phyloP scores from a whole-genome alignment of 2,888 invertebrate genomes.

The Cynaeus angustus region DNA sequence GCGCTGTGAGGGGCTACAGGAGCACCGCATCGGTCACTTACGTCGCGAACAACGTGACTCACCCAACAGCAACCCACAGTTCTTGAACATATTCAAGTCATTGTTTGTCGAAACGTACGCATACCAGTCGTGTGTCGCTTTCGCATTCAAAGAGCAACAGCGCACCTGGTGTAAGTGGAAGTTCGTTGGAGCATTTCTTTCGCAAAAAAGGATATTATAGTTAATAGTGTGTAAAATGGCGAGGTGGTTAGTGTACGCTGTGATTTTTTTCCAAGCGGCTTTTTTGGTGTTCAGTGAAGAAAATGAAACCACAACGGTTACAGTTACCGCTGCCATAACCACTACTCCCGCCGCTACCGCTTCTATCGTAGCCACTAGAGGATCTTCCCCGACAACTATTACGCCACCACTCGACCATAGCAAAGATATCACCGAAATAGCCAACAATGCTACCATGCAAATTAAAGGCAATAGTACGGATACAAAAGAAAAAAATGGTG shows the following conservation, averaged over 20 bases:
- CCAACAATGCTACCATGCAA: neutral
- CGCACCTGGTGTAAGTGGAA: constrained; percentile 18
- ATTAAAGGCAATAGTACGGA: constrained; percentile 1
- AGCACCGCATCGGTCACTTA: constrained; percentile 18
- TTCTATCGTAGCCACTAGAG: constrained; percentile 15
- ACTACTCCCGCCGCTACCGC: neutral
- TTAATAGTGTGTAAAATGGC: constrained; percentile 24
- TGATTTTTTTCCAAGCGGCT: constrained; percentile 24
- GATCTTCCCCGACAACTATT: neutral
- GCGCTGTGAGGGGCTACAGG: constrained; percentile 4
- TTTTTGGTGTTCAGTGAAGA: constrained; percentile 28
- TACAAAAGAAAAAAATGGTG: constrained; percentile 18
- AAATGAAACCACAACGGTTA: constrained; percentile 10
- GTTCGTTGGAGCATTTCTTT: constrained; percentile 9
- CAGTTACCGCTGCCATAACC: neutral
- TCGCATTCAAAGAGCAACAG: constrained; percentile 27
- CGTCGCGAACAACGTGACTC: constrained; percentile 38
- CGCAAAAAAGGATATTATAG: neutral
- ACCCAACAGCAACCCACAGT: constrained; percentile 38
- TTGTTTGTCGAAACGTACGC: constrained; percentile 41
- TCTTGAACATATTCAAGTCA: constrained; percentile 36
- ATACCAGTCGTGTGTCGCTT: constrained; percentile 36
- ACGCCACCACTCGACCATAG: constrained; percentile 22
- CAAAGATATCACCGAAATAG: constrained; percentile 12
- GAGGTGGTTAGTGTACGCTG: constrained; percentile 31